Evolutionary conservation across 2,888 invertebrate genomes (phyloP).

Genomic region (Cheilosia soror): DNA sequence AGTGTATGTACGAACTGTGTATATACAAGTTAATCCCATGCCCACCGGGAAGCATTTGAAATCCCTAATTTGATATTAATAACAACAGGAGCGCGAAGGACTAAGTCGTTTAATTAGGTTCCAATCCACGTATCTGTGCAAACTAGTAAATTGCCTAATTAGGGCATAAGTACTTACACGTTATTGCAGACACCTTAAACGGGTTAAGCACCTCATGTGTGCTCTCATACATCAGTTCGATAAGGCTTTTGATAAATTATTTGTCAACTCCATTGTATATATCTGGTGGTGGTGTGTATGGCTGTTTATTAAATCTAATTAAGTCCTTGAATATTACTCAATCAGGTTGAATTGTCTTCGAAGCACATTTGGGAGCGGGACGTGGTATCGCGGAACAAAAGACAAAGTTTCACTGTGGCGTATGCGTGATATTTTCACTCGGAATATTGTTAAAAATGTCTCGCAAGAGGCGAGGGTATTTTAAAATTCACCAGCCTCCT

Average conservation of each 20-base stretch:
- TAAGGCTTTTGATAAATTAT: slow-evolving; percentile 32
- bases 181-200: slow-evolving; percentile 52
- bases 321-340: slow-evolving; percentile 49
- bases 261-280: background rate
- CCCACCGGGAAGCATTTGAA: slow-evolving; percentile 4
- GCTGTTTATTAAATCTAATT: slow-evolving; percentile 53
- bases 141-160: slow-evolving; percentile 64
- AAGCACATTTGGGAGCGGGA: background rate
- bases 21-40: background rate
- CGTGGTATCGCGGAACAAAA: background rate
- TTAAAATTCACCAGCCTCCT: background rate
- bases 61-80: slow-evolving; percentile 21
- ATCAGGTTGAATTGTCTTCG: slow-evolving; percentile 54
- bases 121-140: slow-evolving; percentile 52
- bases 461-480: slow-evolving; percentile 19
- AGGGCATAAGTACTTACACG: slow-evolving; percentile 56
- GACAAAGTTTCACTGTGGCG: slow-evolving; percentile 27
- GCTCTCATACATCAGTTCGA: slow-evolving; percentile 34
- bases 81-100: background rate
- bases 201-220: slow-evolving; percentile 16
- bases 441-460: slow-evolving; percentile 41
- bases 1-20: background rate
- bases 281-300: background rate
- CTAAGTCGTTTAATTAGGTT: slow-evolving; percentile 47
- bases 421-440: slow-evolving; percentile 49